Percentiles rank a stretch among this genome's conserved stretches.
Conservation (phyloP, 37 sponge, comb jelly and placozoan species). For the Ephydatia muelleri region DNA sequence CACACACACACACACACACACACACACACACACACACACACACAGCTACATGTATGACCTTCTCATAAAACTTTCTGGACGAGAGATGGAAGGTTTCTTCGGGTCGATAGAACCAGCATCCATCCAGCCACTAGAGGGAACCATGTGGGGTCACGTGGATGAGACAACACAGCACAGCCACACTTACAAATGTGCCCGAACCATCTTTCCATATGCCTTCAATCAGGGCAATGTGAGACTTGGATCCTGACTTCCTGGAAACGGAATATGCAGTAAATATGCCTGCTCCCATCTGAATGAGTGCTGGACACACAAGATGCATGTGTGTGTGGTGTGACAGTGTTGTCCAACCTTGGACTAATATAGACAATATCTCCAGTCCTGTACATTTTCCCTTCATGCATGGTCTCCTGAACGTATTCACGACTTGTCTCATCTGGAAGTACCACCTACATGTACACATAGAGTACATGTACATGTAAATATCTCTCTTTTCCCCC, state of each 20-base stretch:
- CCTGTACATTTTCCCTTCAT: slow-evolving; percentile 25
- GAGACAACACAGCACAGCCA: no score
- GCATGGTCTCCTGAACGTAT: not conserved
- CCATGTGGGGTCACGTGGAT: not conserved
- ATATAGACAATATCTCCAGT: slow-evolving; percentile 63
- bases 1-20: no score
- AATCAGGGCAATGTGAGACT: slow-evolving; percentile 71
- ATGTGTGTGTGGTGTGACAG: not conserved
- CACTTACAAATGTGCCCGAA: slow-evolving; percentile 39
- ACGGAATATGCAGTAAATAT: not conserved
- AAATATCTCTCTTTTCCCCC: no score
- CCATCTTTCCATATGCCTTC: slow-evolving; percentile 71
- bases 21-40: no score
- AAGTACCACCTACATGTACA: not conserved
- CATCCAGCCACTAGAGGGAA: slow-evolving; percentile 73
- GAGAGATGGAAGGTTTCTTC: slow-evolving; percentile 89
- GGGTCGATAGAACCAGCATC: slow-evolving; percentile 84
- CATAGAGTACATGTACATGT: no score
- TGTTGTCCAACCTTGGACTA: slow-evolving; percentile 37
- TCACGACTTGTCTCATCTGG: slow-evolving; percentile 5
- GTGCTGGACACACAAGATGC: not conserved
- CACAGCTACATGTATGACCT: no score
- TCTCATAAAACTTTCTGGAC: slow-evolving; percentile 73
- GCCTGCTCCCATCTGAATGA: not conserved
- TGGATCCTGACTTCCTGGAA: slow-evolving; percentile 15